phyloP scores from a whole-genome alignment of 2,888 invertebrate genomes.

The Icerya purchasi region DNA sequence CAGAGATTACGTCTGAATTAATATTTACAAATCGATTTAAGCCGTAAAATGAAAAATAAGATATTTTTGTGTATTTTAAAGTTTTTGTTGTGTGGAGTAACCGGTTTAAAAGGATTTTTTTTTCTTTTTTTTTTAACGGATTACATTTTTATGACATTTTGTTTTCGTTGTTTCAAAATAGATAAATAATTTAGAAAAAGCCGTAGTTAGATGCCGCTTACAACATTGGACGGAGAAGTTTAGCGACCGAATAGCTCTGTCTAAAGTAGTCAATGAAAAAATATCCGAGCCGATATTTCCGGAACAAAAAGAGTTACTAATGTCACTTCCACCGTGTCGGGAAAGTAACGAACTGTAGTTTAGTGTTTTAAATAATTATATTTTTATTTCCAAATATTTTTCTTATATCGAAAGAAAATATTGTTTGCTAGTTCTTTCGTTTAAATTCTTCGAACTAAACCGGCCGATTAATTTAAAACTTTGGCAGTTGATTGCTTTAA shows the following conservation, averaged over 20 bases:
- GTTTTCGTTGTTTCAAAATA: slow-evolving; percentile 21
- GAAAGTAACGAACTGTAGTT: neutral
- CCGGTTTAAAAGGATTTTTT: too few species aligned
- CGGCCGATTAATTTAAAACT: too few species aligned
- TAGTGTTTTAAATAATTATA: neutral
- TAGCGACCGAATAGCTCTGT: slow-evolving; percentile 35
- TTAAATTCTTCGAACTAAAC: too few species aligned
- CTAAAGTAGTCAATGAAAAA: slow-evolving; percentile 33
- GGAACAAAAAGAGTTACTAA: slow-evolving; percentile 27
- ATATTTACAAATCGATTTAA: too few species aligned
- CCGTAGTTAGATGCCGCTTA: slow-evolving; percentile 50
- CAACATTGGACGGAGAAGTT: slow-evolving; percentile 53
- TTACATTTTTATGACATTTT: neutral
- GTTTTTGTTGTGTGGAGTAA: too few species aligned
- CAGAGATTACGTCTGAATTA: too few species aligned
- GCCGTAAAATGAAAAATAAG: too few species aligned
- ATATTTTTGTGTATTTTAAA: too few species aligned
- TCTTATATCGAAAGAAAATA: neutral
- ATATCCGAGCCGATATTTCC: slow-evolving; percentile 35
- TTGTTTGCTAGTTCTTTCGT: too few species aligned
- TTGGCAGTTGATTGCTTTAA: too few species aligned
- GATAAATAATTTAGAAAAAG: slow-evolving; percentile 51
- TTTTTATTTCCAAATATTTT: neutral
- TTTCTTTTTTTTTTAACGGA: too few species aligned
- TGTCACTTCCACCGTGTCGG: slow-evolving; percentile 7